Base-by-base conservation (phyloP, 2,888 invertebrate genomes). In the Helobdella robusta region DNA sequence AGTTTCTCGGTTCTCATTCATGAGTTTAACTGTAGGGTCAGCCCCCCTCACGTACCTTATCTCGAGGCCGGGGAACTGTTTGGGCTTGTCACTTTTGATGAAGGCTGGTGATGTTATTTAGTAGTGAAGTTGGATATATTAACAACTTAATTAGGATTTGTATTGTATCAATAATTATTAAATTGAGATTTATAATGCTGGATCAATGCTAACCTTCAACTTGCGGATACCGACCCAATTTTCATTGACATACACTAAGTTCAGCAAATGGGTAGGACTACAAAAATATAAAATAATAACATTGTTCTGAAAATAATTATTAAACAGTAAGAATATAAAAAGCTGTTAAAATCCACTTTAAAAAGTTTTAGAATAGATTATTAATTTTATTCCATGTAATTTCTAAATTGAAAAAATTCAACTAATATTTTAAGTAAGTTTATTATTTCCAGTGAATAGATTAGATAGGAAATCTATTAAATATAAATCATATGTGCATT, bases 201-300 rank as follows among this genome's bases (percentile, higher is more conserved):
- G 25, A 8, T 20, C 5, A n/a, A 1, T 35, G 11, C 73, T 69
- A 76, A 85, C 85, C 85, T 83, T 94, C 91, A 74, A 95, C 92
- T 83, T 97, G 95, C 48, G 97, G 95, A 84, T 91, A 97, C 6
- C 91, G 88, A 67, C 92, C 91, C 83, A 97, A 92, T 83, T 97
- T 97, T 81, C 97, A 98, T 61, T 93, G 93, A 78, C 97, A 98
- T 5, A 97, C 93, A 84, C 94, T 92, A 50, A 98, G 82, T 67
- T 91, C 85, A 0, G 94, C 97, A 77, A 86, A 88, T 0, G 93
- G 89, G 79, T 91, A 97, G 67, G 87, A 86, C 81, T 83, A 74
- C 61, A 74, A 73, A 56, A 50, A 66, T 66, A 65, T 62, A 59
- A 68, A 58, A 70, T 67, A 68, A 25, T 59, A 8, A 52, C 20